These are phyloP conservation scores for Chaetophractus vellerosus DNA, from an alignment of 2,797 vertebrate species.

Conservation along the genomic window DNA sequence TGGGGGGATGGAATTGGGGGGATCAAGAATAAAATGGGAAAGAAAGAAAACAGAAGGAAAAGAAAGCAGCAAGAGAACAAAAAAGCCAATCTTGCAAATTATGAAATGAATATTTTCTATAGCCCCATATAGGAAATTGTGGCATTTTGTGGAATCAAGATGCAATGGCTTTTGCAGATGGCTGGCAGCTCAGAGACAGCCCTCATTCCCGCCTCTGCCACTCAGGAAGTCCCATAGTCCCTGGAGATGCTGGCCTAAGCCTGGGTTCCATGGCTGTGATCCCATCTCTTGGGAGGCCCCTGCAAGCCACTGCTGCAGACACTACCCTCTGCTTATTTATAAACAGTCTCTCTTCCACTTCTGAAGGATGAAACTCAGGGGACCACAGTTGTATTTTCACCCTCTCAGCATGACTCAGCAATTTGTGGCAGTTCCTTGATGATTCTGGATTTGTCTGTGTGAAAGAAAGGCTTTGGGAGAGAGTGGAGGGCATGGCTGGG, in stretches of 20 bases:
- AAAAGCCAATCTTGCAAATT: slow-evolving; percentile 16
- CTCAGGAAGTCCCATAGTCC: not conserved
- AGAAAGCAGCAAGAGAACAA: not conserved
- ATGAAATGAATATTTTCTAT: slow-evolving; percentile 27
- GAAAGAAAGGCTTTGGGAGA: not conserved
- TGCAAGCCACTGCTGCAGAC: not conserved
- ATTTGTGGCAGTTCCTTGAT: not conserved
- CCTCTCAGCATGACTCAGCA: no score
- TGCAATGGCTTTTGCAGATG: not conserved
- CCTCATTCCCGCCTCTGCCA: not conserved
- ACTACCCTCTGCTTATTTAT: not conserved
- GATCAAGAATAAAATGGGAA: not conserved
- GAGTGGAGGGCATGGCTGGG: not conserved
- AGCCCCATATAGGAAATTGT: not conserved
- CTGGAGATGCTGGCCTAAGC: no score
- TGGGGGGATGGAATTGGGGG: not conserved
- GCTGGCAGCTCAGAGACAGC: not conserved
- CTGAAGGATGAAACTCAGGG: slow-evolving; percentile 42
- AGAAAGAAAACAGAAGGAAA: not conserved
- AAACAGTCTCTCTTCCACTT: slow-evolving; percentile 45
- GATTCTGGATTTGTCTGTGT: not conserved
- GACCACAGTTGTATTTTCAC: not conserved
- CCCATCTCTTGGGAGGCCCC: no score
- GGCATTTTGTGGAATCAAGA: not conserved
- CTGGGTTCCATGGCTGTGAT: no score